Evolutionary conservation across 1,140 invertebrate genomes (phyloP).

Genomic region (Drosophila aff.): DNA sequence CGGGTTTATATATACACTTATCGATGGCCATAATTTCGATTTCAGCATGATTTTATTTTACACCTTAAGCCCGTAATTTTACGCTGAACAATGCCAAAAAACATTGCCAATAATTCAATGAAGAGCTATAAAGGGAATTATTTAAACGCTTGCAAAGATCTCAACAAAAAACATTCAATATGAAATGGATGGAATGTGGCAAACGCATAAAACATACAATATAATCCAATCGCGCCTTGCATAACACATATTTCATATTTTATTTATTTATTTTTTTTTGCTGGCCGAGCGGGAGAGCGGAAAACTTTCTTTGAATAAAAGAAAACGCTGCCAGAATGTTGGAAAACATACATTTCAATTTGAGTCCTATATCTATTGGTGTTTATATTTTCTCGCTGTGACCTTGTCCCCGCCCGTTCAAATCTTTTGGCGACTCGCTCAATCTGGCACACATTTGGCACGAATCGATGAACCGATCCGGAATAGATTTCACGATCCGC

Average conservation of each 20-base stretch:
- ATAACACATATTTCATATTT: slow-evolving; percentile 63
- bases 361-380: slow-evolving; percentile 17
- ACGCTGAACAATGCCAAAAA: slow-evolving; percentile 56
- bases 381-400: slow-evolving; percentile 25
- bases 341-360: slow-evolving; percentile 22
- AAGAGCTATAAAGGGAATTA: slow-evolving; percentile 49
- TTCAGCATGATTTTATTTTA: slow-evolving; percentile 68
- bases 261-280: slow-evolving; percentile 35
- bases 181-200: neutral
- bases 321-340: slow-evolving; percentile 19
- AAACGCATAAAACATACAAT: slow-evolving; percentile 37
- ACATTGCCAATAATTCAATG: slow-evolving; percentile 69
- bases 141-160: slow-evolving; percentile 41
- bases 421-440: slow-evolving; percentile 41
- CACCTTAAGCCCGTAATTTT: slow-evolving; percentile 71
- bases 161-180: slow-evolving; percentile 48
- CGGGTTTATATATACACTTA: slow-evolving; percentile 15
- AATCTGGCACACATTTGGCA: slow-evolving; percentile 77
- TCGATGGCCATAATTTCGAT: slow-evolving; percentile 41
- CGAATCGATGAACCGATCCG: slow-evolving; percentile 47
- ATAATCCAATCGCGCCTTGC: slow-evolving; percentile 54
- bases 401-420: slow-evolving; percentile 34
- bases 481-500: slow-evolving; percentile 54
- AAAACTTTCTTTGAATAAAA: slow-evolving; percentile 42
- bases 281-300: neutral